Evolutionary conservation across 1,140 invertebrate genomes (phyloP).

Genomic region (Leptinotarsa undecemlineata): DNA sequence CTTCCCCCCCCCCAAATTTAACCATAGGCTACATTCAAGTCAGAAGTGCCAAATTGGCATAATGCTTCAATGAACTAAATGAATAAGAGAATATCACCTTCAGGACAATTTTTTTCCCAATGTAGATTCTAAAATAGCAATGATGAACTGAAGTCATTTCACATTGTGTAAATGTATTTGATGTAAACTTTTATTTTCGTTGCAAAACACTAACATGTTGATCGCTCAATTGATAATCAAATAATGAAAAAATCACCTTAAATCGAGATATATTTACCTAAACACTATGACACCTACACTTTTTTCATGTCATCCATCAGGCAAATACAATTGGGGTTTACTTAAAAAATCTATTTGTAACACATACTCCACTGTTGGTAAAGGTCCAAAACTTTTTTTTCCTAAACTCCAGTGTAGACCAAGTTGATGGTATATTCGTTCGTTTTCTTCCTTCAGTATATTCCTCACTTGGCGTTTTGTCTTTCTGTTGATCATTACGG

Average conservation of each 20-base stretch:
- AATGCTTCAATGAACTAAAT: no score
- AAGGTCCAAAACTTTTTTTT: conserved; percentile 29
- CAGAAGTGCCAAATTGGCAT: no score
- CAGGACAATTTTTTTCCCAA: no score
- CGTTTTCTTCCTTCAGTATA: conserved; percentile 32
- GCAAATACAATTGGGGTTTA: conserved; percentile 20
- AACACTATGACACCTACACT: neutral
- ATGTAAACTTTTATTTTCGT: no score
- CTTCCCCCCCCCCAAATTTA: no score
- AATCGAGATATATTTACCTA: conserved; percentile 5
- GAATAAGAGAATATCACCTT: no score
- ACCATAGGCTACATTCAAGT: no score
- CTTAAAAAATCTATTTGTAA: conserved; percentile 33
- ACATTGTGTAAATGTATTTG: no score
- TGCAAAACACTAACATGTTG: no score
- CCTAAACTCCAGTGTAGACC: conserved; percentile 33
- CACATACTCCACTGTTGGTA: conserved; percentile 32
- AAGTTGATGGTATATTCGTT: conserved; percentile 33
- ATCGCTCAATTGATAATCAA: neutral
- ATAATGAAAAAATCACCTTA: conserved; percentile 1
- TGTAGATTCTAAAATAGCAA: no score
- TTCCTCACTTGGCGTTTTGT: conserved; percentile 30
- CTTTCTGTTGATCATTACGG: conserved; percentile 30
- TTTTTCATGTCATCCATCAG: conserved; percentile 1
- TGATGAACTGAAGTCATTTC: no score